phyloP scores from a whole-genome alignment of 2,888 invertebrate genomes.

The Ramazzottius varieornatus region DNA sequence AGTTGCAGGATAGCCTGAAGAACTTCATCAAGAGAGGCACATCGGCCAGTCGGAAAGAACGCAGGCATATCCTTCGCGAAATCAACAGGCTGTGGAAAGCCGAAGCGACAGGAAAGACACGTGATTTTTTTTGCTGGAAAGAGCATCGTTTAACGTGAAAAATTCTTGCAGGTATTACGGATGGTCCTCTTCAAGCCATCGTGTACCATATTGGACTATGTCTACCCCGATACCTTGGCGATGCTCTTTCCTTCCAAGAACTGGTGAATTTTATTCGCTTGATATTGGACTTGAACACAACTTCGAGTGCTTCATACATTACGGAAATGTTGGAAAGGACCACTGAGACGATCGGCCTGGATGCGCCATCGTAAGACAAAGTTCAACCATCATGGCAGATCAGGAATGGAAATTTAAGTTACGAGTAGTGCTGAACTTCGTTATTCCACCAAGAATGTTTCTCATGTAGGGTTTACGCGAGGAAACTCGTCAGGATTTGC shows the following conservation, averaged over 20 bases:
- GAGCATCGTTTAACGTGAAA: too few relatives aligned
- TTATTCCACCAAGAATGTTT: too few relatives aligned
- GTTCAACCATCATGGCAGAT: too few relatives aligned
- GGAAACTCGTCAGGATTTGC: not conserved
- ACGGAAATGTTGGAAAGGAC: not conserved
- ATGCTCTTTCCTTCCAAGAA: not conserved
- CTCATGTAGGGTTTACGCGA: not conserved
- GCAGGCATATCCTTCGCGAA: not conserved
- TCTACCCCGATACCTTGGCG: not conserved
- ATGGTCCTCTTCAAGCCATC: not conserved
- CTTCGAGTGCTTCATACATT: too few relatives aligned
- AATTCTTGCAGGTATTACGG: not conserved
- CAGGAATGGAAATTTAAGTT: too few relatives aligned
- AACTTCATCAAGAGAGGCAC: not conserved
- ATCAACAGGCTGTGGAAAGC: not conserved
- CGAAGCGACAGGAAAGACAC: not conserved
- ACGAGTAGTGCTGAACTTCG: too few relatives aligned
- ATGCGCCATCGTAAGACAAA: too few relatives aligned
- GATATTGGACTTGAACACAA: too few relatives aligned
- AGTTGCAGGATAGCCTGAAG: not conserved
- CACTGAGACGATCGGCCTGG: not conserved
- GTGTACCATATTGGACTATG: not conserved
- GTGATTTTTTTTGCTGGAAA: too few relatives aligned
- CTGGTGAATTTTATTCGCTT: not conserved
- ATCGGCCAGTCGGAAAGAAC: not conserved